These are phyloP conservation scores for Parnassius glacialis DNA, from an alignment of 2,888 invertebrate genomes.

Conservation along the genomic window DNA sequence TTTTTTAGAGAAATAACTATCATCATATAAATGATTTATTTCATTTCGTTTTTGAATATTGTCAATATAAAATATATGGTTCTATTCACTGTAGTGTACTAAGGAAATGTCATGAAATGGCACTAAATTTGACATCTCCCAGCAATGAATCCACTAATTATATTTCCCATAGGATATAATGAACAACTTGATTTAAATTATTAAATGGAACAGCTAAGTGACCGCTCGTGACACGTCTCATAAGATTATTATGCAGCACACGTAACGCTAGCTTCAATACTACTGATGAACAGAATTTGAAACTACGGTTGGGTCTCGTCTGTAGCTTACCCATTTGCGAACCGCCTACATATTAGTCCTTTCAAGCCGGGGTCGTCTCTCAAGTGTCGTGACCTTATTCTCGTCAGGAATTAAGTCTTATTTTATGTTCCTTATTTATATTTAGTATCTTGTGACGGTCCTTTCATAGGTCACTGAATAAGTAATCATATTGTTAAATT, in stretches of 20 bases:
- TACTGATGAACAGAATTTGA: constrained; percentile 36
- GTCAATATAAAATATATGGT: no score
- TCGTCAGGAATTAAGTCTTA: not conserved
- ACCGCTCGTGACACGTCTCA: constrained; percentile 21
- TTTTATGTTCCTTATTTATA: not conserved
- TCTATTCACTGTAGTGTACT: not conserved
- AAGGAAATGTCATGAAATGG: not conserved
- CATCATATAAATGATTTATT: no score
- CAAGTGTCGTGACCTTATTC: not conserved
- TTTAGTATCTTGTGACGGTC: not conserved
- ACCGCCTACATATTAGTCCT: constrained; percentile 16
- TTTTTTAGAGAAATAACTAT: no score
- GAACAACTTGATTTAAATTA: constrained; percentile 18
- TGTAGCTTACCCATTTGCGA: constrained; percentile 1
- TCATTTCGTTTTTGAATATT: no score
- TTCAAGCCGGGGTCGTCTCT: not conserved
- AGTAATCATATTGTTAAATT: no score
- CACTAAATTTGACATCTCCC: not conserved
- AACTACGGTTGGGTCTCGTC: constrained; percentile 25
- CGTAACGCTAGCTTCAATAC: constrained; percentile 33
- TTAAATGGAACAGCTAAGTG: constrained; percentile 16
- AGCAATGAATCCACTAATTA: not conserved
- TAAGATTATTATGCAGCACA: constrained; percentile 27
- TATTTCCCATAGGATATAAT: not conserved
- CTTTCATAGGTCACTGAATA: no score